Base-by-base conservation (phyloP, 2,797 vertebrate genomes). In the Sebastes taczanowskii region DNA sequence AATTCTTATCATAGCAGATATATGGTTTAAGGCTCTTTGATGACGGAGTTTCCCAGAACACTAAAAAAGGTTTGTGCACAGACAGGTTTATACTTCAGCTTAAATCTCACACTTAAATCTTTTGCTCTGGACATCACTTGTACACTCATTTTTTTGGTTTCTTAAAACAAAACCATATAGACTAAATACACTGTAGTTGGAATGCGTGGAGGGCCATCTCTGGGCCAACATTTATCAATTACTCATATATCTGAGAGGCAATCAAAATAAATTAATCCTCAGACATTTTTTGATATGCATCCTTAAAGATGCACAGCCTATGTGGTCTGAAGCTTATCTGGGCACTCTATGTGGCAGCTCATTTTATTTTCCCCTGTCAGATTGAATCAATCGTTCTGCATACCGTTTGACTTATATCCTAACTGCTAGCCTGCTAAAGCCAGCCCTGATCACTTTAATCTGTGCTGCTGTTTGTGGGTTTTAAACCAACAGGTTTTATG, bases 1-100 rank as follows among this genome's bases (percentile, higher is more conserved):
- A 79, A 91, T 88, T 93, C 83, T 88, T 89, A 92, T 92, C 89
- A 72, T 7, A 80, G 70, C 73, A 92, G 86, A 93, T 91, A 91
- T 89, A 93, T 74, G 77, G 83, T 84, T 82, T 69, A 73, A 88
- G 83, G 81, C 60, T 67, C 75, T 84, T 85, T 81, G 81, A 90
- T 84, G 71, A 81, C 60, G 27, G 27, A 73, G 70, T 86, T 89
- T 92, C 83, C 86, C 83, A 82, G 84, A 85, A 80, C 67, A 78
- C 79, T 82, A 73, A 83, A 88, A 70, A 80, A 74, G 7, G 55
- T 73, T 87, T 83, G 61, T 79, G 42, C 75, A 72, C 38, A 7
- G 83, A 88, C 82, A 90, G 75, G 80, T 92, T 92, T 89, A 84
- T 75, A 82, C 84, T 81, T 60, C 16, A 58, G 14, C 38, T 81